These are phyloP conservation scores for Drosophila colorata DNA, from an alignment of 2,888 invertebrate species.

Conservation along the genomic window DNA sequence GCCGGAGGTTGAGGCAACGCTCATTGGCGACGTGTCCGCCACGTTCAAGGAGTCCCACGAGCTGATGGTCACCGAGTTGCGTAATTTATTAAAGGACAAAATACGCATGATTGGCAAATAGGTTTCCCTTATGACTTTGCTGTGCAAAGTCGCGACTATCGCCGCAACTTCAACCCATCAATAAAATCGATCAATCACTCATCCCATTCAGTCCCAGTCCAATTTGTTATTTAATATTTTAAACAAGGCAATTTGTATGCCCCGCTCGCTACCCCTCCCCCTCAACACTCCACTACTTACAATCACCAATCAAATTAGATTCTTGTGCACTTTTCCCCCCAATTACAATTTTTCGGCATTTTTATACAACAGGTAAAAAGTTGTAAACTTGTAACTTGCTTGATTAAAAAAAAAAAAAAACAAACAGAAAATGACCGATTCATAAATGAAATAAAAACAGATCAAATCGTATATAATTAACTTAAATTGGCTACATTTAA, in stretches of 20 bases:
- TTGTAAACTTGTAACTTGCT: constrained; percentile 50
- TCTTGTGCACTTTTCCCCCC: constrained; percentile 48
- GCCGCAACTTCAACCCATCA: constrained; percentile 12
- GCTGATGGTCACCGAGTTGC: constrained; percentile 82
- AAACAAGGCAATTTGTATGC: constrained; percentile 39
- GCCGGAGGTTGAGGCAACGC: constrained; percentile 83
- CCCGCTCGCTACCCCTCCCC: constrained; percentile 4
- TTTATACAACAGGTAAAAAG: constrained; percentile 56
- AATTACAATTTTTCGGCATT: constrained; percentile 49
- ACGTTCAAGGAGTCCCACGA: constrained; percentile 84
- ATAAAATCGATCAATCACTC: constrained; percentile 18
- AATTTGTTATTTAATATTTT: constrained; percentile 79
- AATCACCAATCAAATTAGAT: constrained; percentile 37
- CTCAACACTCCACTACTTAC: constrained; percentile 3
- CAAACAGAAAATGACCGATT: not conserved
- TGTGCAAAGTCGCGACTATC: constrained; percentile 61
- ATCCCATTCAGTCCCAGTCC: constrained; percentile 30
- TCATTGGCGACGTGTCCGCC: constrained; percentile 82
- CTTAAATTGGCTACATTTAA: not conserved
- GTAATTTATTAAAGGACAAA: constrained; percentile 84
- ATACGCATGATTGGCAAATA: constrained; percentile 84
- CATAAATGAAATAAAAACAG: constrained; percentile 53
- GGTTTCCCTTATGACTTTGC: constrained; percentile 50
- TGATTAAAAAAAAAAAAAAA: not conserved
- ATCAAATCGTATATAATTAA: constrained; percentile 38